A percentile compares a stretch with the other conserved stretches of the same genome.
Evolutionary conservation across 2,888 invertebrate genomes (phyloP).

Genomic region (Brachypalpus laphriformis): DNA sequence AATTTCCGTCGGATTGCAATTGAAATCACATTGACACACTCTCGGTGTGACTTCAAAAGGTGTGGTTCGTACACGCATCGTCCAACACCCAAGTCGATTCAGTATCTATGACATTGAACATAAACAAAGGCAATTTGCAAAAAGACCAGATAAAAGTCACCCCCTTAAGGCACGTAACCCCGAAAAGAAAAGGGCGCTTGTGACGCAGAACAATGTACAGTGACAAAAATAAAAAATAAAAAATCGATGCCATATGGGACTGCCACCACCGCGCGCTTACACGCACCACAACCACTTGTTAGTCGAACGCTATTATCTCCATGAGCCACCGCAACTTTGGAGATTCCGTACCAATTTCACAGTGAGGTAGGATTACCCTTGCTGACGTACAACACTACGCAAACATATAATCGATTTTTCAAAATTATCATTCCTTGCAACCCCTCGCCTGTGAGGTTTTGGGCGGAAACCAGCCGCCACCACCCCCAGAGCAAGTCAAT

Average conservation of each 20-base stretch:
- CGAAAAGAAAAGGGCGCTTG: neutral
- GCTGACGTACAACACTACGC: conserved; percentile 30
- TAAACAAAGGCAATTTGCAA: conserved; percentile 58
- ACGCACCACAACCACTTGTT: conserved; percentile 68
- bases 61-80: conserved; percentile 27
- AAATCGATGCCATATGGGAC: conserved; percentile 64
- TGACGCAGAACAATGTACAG: conserved; percentile 28
- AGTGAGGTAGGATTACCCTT: conserved; percentile 51
- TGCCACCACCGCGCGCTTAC: neutral
- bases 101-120: conserved; percentile 58
- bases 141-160: neutral
- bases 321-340: conserved; percentile 49
- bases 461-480: too few relatives aligned
- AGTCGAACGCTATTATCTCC: conserved; percentile 18
- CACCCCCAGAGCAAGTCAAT: neutral
- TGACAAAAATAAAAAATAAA: neutral
- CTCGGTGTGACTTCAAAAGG: conserved; percentile 18
- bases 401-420: conserved; percentile 57
- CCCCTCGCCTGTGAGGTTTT: too few relatives aligned
- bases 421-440: neutral
- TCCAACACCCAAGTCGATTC: neutral
- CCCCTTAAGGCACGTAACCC: neutral
- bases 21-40: conserved; percentile 4
- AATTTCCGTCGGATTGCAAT: neutral
- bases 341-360: conserved; percentile 18